A percentile compares a stretch with the other conserved stretches of the same genome.
Conservation (phyloP, 2,888 invertebrate species). For the Andrena chrysosceles region DNA sequence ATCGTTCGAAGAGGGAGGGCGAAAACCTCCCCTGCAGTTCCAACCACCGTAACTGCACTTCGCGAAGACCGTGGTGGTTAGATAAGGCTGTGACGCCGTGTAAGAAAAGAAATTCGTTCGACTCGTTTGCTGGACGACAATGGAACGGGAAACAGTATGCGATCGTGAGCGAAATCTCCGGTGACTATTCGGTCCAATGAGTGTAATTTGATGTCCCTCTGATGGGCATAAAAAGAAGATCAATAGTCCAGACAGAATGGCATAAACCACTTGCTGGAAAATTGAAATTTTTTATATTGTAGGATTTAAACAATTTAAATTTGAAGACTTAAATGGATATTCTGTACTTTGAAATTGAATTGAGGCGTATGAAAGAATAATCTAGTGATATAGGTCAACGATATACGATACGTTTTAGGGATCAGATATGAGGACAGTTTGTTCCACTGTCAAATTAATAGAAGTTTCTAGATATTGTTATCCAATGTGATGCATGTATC, state of each 20-base stretch:
- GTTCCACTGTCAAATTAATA: slow-evolving; percentile 41
- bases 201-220: neutral
- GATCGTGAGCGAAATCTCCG: neutral
- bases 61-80: slow-evolving; percentile 48
- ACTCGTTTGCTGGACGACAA: slow-evolving; percentile 38
- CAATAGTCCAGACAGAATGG: too few relatives aligned
- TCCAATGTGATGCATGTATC: slow-evolving; percentile 57
- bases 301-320: neutral
- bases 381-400: neutral
- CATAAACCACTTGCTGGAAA: too few relatives aligned
- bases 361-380: neutral
- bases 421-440: neutral
- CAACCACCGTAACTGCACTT: slow-evolving; percentile 64
- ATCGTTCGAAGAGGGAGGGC: slow-evolving; percentile 58
- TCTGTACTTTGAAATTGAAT: neutral
- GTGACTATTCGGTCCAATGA: neutral
- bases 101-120: slow-evolving; percentile 29
- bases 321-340: neutral
- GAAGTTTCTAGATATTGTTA: slow-evolving; percentile 50
- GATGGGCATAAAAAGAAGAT: neutral
- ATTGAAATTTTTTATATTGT: neutral
- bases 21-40: slow-evolving; percentile 57
- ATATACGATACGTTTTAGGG: neutral
- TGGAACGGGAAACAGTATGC: slow-evolving; percentile 11
- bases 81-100: slow-evolving; percentile 58